These are phyloP conservation scores for Volucella inanis DNA, from an alignment of 2,888 invertebrate species.

Conservation along the genomic window DNA sequence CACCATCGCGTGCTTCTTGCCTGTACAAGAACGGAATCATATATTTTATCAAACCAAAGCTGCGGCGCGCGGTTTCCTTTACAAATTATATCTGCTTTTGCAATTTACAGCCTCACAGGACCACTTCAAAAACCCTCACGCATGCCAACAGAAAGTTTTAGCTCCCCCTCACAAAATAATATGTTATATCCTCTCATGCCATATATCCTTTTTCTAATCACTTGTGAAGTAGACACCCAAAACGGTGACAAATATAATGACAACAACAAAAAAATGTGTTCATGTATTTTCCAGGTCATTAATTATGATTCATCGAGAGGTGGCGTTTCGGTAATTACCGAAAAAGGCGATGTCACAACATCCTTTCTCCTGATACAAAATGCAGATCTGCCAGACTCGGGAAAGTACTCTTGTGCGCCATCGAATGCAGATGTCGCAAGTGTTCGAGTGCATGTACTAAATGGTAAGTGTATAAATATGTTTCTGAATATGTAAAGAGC, in stretches of 20 bases:
- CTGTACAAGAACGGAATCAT: not conserved
- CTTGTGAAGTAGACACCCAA: slow-evolving; percentile 46
- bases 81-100: slow-evolving; percentile 34
- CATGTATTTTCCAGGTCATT: slow-evolving; percentile 85
- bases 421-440: slow-evolving; percentile 91
- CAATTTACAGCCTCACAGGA: slow-evolving; percentile 54
- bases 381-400: slow-evolving; percentile 89
- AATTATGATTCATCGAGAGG: slow-evolving; percentile 92
- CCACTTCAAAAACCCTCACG: slow-evolving; percentile 18
- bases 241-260: slow-evolving; percentile 17
- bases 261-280: slow-evolving; percentile 19
- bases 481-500: slow-evolving; percentile 30
- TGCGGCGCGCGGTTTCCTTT: not conserved
- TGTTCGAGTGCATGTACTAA: slow-evolving; percentile 91
- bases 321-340: slow-evolving; percentile 91
- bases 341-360: slow-evolving; percentile 91
- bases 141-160: slow-evolving; percentile 25
- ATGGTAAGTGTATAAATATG: slow-evolving; percentile 86
- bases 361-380: slow-evolving; percentile 91
- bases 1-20: not conserved
- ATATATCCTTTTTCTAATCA: slow-evolving; percentile 67
- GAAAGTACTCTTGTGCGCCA: slow-evolving; percentile 91
- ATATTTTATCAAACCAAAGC: slow-evolving; percentile 4
- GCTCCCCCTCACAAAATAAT: not conserved
- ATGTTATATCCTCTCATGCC: slow-evolving; percentile 20